Conservation (phyloP, 2,888 invertebrate genomes). For the Baronia brevicornis region DNA sequence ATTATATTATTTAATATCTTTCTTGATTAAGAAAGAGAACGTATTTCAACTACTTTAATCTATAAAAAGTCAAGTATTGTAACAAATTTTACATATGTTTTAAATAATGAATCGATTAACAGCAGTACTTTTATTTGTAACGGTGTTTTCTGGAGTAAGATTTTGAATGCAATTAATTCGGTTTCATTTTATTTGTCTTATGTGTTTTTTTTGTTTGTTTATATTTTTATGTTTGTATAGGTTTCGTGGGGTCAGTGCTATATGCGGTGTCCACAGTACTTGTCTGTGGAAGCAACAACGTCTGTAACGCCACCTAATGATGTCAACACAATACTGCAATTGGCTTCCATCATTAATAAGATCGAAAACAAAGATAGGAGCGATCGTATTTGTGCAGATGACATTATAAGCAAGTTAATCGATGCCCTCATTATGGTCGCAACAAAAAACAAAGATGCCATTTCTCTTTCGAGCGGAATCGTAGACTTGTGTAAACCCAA, state of each 20-base stretch:
- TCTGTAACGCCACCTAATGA: constrained; percentile 6
- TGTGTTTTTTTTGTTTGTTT: not conserved
- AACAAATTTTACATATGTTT: constrained; percentile 4
- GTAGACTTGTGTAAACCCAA: too few species aligned
- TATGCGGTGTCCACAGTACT: constrained; percentile 10
- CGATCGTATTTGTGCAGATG: constrained; percentile 10
- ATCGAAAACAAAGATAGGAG: constrained; percentile 10
- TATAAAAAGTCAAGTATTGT: constrained; percentile 24
- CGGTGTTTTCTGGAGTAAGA: constrained; percentile 9
- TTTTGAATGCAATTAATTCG: not conserved
- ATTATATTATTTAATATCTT: not conserved
- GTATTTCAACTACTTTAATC: constrained; percentile 28
- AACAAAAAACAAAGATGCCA: constrained; percentile 12
- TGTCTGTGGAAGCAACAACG: constrained; percentile 8
- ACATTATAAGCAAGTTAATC: constrained; percentile 14
- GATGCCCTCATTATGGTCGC: constrained; percentile 14
- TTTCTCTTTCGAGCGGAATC: too few species aligned
- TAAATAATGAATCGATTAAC: constrained; percentile 12
- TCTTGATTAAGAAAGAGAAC: constrained; percentile 12
- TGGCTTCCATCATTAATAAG: constrained; percentile 13
- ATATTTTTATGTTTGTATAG: constrained; percentile 6
- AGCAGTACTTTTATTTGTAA: constrained; percentile 7
- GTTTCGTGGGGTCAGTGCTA: constrained; percentile 8
- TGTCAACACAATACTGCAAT: constrained; percentile 11
- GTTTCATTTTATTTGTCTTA: not conserved